Percentiles rank a stretch among this genome's conserved stretches.
Evolutionary conservation across 1,140 invertebrate genomes (phyloP).

Genomic region (Lamellibrachia luymesi): DNA sequence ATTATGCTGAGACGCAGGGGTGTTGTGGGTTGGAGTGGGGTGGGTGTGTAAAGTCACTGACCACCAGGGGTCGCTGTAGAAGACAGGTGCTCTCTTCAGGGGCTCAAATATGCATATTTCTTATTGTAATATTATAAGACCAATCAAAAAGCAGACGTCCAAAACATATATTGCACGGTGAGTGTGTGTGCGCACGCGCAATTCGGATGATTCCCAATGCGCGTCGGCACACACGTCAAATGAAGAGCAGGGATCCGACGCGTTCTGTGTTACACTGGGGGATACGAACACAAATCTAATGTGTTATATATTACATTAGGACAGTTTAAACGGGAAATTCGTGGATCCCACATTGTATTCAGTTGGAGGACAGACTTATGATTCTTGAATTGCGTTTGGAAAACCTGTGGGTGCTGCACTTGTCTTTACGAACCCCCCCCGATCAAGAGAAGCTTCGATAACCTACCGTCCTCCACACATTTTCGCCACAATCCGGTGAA

Average conservation of each 20-base stretch:
- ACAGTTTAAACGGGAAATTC: neutral
- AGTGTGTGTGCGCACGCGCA: neutral
- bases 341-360: neutral
- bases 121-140: too few relatives aligned
- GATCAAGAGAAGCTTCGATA: neutral
- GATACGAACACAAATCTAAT: neutral
- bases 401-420: too few relatives aligned
- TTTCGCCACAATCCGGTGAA: constrained; percentile 53
- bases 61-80: too few relatives aligned
- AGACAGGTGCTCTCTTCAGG: too few relatives aligned
- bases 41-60: neutral
- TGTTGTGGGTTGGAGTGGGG: neutral
- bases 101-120: too few relatives aligned
- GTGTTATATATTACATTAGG: neutral
- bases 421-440: neutral
- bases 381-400: too few relatives aligned
- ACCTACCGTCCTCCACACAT: constrained; percentile 38
- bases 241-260: neutral
- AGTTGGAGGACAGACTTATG: too few relatives aligned
- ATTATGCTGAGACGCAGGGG: neutral
- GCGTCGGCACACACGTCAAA: neutral
- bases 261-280: neutral
- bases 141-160: too few relatives aligned
- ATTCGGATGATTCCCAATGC: neutral
- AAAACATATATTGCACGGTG: neutral